These are phyloP conservation scores for Spodoptera littoralis DNA, from an alignment of 2,888 invertebrate genomes.

Conservation along the genomic window DNA sequence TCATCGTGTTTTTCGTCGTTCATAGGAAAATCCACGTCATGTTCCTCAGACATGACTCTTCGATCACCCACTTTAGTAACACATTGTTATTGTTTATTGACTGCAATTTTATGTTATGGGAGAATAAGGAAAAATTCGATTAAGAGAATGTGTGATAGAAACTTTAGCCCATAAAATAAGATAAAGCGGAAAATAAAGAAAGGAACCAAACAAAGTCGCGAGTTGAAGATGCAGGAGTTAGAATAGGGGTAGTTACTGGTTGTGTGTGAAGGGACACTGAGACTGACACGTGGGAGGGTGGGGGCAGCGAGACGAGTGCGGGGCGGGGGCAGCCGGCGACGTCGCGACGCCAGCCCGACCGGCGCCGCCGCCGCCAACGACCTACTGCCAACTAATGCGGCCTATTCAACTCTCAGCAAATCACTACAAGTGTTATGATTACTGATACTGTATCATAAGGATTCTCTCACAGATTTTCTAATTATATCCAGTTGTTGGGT, in stretches of 20 bases:
- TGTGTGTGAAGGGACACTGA: slow-evolving; percentile 55
- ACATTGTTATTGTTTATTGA: slow-evolving; percentile 45
- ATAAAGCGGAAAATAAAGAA: slow-evolving; percentile 5
- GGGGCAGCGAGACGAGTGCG: slow-evolving; percentile 51
- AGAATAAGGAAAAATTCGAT: not conserved
- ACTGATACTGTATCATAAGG: slow-evolving; percentile 54
- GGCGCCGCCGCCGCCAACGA: slow-evolving; percentile 74
- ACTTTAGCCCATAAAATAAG: slow-evolving; percentile 5
- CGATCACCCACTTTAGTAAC: slow-evolving; percentile 48
- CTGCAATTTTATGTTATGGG: slow-evolving; percentile 9
- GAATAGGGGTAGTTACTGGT: slow-evolving; percentile 39
- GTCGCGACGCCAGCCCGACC: slow-evolving; percentile 86
- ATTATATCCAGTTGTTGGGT: slow-evolving; percentile 10
- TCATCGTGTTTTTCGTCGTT: slow-evolving; percentile 64
- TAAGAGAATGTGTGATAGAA: not conserved
- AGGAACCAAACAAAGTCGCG: slow-evolving; percentile 32
- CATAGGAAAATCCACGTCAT: slow-evolving; percentile 73
- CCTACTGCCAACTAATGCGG: slow-evolving; percentile 65
- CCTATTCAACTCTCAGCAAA: slow-evolving; percentile 58
- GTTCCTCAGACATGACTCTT: slow-evolving; percentile 82
- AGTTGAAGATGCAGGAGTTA: slow-evolving; percentile 37
- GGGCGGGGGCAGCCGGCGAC: slow-evolving; percentile 71
- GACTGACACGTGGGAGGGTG: slow-evolving; percentile 54
- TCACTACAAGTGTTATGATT: slow-evolving; percentile 48
- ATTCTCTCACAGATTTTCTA: slow-evolving; percentile 37